These are phyloP conservation scores for Mugil cephalus DNA, from an alignment of 2,113 vertebrate species.

Conservation along the genomic window DNA sequence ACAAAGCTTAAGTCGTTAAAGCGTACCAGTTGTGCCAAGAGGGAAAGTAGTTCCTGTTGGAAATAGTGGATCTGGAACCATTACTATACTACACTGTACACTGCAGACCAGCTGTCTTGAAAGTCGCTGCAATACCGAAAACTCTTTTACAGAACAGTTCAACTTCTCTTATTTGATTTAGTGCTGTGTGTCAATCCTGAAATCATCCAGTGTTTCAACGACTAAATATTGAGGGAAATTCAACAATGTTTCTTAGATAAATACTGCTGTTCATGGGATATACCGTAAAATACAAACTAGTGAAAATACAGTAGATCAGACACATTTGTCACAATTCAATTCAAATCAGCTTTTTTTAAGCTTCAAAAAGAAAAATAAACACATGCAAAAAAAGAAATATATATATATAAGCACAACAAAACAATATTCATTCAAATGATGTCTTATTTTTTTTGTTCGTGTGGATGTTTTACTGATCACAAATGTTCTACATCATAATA, in stretches of 20 bases:
- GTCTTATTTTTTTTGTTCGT: conserved; percentile 14
- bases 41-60: conserved; percentile 16
- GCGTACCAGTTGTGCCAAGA: conserved; percentile 14
- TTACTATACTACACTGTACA: conserved; percentile 51
- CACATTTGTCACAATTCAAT: conserved; percentile 37
- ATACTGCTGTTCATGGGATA: conserved; percentile 36
- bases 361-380: conserved; percentile 55
- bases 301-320: conserved; percentile 47
- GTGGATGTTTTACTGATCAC: conserved; percentile 35
- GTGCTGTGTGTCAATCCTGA: conserved; percentile 22
- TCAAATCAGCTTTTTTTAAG: conserved; percentile 40
- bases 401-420: conserved; percentile 42
- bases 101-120: conserved; percentile 77
- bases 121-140: conserved; percentile 22
- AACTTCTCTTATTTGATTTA: conserved; percentile 27
- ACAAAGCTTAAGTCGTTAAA: conserved; percentile 24
- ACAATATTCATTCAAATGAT: conserved; percentile 15
- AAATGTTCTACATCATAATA: conserved; percentile 52
- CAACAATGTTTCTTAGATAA: conserved; percentile 39
- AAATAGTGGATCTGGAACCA: conserved; percentile 32
- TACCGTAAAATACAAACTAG: conserved; percentile 40
- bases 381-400: conserved; percentile 67
- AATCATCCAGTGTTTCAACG: conserved; percentile 22
- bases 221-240: neutral
- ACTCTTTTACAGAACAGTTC: conserved; percentile 7